phyloP scores from a whole-genome alignment of 2,888 invertebrate species.

The Ectemnius cavifrons region DNA sequence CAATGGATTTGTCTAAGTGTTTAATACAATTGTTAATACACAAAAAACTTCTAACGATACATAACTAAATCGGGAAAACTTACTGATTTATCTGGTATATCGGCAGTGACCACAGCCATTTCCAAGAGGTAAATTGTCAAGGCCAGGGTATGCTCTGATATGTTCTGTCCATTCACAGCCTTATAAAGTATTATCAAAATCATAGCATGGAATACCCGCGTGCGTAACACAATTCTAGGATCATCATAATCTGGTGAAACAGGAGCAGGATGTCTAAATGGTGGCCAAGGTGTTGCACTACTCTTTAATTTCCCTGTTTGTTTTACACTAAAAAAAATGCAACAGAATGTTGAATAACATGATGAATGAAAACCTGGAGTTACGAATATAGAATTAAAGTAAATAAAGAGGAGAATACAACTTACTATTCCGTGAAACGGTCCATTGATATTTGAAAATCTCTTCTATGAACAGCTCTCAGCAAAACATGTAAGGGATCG shows the following conservation, averaged over 20 bases:
- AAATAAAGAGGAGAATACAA: slow-evolving; percentile 51
- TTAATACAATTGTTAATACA: neutral
- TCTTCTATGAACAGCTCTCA: slow-evolving; percentile 93
- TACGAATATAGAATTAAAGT: too few species aligned
- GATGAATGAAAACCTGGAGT: neutral
- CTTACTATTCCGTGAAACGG: slow-evolving; percentile 92
- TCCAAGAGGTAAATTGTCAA: slow-evolving; percentile 92
- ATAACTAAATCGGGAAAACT: slow-evolving; percentile 30
- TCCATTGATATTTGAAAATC: slow-evolving; percentile 98
- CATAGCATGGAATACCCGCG: slow-evolving; percentile 84
- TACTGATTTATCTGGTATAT: slow-evolving; percentile 77
- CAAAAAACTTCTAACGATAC: too few species aligned
- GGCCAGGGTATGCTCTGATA: slow-evolving; percentile 93
- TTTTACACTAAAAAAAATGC: slow-evolving; percentile 78
- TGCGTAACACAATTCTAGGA: slow-evolving; percentile 82
- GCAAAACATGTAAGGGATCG: slow-evolving; percentile 94
- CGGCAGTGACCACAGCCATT: slow-evolving; percentile 84
- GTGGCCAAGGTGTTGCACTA: slow-evolving; percentile 87
- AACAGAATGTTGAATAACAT: slow-evolving; percentile 9
- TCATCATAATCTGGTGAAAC: slow-evolving; percentile 84
- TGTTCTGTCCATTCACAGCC: slow-evolving; percentile 86
- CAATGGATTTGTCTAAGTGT: slow-evolving; percentile 77
- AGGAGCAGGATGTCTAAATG: slow-evolving; percentile 86
- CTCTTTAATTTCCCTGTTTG: slow-evolving; percentile 82
- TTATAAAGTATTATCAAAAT: slow-evolving; percentile 91